Percentiles rank a stretch among this genome's conserved stretches.
These are phyloP conservation scores for Aldrovandia affinis DNA, from an alignment of 2,797 vertebrate species.

Conservation along the genomic window DNA sequence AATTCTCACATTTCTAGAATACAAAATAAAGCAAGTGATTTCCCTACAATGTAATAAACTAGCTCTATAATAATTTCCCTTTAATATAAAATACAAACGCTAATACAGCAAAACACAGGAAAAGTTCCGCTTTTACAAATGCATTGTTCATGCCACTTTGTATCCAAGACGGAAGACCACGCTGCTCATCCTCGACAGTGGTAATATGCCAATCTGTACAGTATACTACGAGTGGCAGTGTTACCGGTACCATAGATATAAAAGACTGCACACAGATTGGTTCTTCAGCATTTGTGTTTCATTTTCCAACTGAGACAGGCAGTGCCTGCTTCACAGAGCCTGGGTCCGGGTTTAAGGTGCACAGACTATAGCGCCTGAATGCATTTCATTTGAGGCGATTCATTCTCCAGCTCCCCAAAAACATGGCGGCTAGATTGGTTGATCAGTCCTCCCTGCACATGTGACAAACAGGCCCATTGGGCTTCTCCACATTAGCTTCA, in stretches of 20 bases:
- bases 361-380: background rate
- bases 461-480: background rate
- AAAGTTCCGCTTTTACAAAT: constrained; percentile 57
- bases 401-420: background rate
- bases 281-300: background rate
- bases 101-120: constrained; percentile 39
- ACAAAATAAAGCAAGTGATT: constrained; percentile 57
- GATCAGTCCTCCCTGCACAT: background rate
- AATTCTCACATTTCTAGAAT: constrained; percentile 56
- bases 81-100: constrained; percentile 42
- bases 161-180: constrained; percentile 19
- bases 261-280: constrained; percentile 17
- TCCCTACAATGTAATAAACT: constrained; percentile 59
- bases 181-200: constrained; percentile 14
- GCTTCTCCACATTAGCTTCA: background rate
- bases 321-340: background rate
- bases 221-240: background rate
- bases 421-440: background rate
- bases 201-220: constrained; percentile 31
- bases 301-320: constrained; percentile 6
- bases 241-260: constrained; percentile 19
- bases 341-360: background rate
- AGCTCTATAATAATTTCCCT: constrained; percentile 43
- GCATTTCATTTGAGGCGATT: background rate
- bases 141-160: constrained; percentile 1